Percentiles rank a stretch among this genome's conserved stretches.
phyloP scores from a whole-genome alignment of 2,797 vertebrate species.

The Arvicola amphibius region DNA sequence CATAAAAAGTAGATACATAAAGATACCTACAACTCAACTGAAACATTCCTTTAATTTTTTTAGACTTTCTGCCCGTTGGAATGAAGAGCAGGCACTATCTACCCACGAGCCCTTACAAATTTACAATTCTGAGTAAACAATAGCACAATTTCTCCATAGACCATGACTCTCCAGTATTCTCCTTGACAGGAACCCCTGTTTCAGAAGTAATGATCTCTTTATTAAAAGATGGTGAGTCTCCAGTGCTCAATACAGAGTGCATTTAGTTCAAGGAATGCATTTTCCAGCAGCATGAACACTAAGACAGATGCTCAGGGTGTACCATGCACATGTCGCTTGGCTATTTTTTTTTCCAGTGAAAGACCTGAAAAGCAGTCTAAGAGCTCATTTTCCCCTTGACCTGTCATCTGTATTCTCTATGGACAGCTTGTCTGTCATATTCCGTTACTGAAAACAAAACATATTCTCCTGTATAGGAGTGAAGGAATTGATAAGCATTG shows the following conservation, averaged over 20 bases:
- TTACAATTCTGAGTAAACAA: slow-evolving; percentile 43
- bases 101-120: neutral
- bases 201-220: slow-evolving; percentile 68
- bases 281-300: slow-evolving; percentile 39
- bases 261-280: slow-evolving; percentile 66
- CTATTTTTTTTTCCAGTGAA: slow-evolving; percentile 54
- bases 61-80: slow-evolving; percentile 8
- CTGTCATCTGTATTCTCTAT: slow-evolving; percentile 56
- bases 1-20: neutral
- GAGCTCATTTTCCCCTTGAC: slow-evolving; percentile 75
- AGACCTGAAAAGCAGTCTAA: slow-evolving; percentile 63
- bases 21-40: neutral
- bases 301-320: neutral
- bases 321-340: neutral
- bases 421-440: slow-evolving; percentile 54
- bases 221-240: slow-evolving; percentile 62
- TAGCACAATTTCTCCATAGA: slow-evolving; percentile 30
- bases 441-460: slow-evolving; percentile 67
- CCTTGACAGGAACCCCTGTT: slow-evolving; percentile 72
- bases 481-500: slow-evolving; percentile 65
- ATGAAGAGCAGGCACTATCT: slow-evolving; percentile 1
- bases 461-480: neutral
- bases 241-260: slow-evolving; percentile 55
- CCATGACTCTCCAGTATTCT: slow-evolving; percentile 44
- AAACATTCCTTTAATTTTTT: neutral